Evolutionary conservation across 2,113 vertebrate genomes (phyloP), one percentile per base, ranked within the genome.

Genomic region (Hyaena hyaena): DNA sequence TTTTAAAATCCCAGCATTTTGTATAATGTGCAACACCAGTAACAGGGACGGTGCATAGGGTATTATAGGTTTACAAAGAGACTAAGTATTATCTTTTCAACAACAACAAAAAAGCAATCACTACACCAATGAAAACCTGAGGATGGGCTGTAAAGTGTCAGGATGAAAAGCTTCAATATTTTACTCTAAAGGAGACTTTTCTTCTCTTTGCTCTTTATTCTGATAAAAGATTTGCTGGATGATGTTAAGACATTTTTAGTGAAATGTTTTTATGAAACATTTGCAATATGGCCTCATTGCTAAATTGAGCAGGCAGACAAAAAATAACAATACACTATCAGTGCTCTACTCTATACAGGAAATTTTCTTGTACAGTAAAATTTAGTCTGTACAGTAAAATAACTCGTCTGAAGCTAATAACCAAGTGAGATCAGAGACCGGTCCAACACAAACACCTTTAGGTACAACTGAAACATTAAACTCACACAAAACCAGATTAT

Each of bases 171-270:
- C 85, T 90, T 87, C 61, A 76, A 16, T 71, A 92, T 89, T 95
- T 91, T 86, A 24, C 2, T 26, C n/a, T 45, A 85, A 15, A 88
- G 69, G n/a, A 79, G 31, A 73, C 31, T 74, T 96, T 88, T 68
- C 50, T 94, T 77, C 50, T 91, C 53, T 89, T 80, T 63, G 19
- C 2, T 96, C 83, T 85, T 92, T 89, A 92, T 55, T 45, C 89
- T 88, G 53, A 82, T 45, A 93, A 96, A 95, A 95, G 83, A 7
- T n/a, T 21, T 61, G 33, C 76, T 33, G 15, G 71, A 35, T 85
- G 66, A 77, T 68, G 74, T 93, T n/a, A 68, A 39, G 95, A 84
- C 5, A 68, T 74, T 97, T 94, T 80, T 48, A 88, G 88, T 55
- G 50, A 90, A 91, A 79, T 88, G 19, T 80, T 84, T 88, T 33